phyloP scores from a whole-genome alignment of 1,140 invertebrate species.

The Camponotus vicinus region DNA sequence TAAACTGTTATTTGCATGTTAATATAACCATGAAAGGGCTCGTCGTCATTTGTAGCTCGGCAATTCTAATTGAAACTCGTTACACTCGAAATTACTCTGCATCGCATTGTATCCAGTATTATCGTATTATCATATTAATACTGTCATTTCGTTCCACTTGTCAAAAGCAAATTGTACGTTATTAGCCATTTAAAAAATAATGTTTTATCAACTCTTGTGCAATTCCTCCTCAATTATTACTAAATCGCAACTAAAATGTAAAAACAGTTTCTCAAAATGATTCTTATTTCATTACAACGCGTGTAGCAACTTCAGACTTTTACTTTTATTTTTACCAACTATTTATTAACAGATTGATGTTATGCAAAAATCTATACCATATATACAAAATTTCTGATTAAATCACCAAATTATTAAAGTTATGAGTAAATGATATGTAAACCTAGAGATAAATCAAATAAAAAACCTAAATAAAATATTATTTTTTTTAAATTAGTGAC shows the following conservation, averaged over 20 bases:
- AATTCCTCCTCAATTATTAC: neutral
- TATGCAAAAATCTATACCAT: neutral
- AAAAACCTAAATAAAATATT: neutral
- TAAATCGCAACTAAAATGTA: neutral
- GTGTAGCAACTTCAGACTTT: neutral
- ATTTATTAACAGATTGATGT: slow-evolving; percentile 5
- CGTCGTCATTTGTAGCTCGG: slow-evolving; percentile 55
- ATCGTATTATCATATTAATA: slow-evolving; percentile 67
- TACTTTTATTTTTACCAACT: neutral
- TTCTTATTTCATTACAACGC: neutral
- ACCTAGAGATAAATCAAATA: neutral
- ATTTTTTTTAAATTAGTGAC: neutral
- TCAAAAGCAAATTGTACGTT: slow-evolving; percentile 36
- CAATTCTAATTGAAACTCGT: slow-evolving; percentile 70
- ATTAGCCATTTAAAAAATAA: slow-evolving; percentile 27
- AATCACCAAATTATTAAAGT: neutral
- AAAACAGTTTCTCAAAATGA: neutral
- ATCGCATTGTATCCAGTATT: slow-evolving; percentile 50
- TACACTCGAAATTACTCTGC: slow-evolving; percentile 68
- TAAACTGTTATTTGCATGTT: slow-evolving; percentile 65
- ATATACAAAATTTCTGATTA: neutral
- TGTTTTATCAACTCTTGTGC: neutral
- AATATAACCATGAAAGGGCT: slow-evolving; percentile 26
- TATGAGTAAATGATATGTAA: neutral
- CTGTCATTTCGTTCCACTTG: slow-evolving; percentile 45